Base-by-base conservation (phyloP, 1,140 invertebrate species). In the Apocrypta bakeri region DNA sequence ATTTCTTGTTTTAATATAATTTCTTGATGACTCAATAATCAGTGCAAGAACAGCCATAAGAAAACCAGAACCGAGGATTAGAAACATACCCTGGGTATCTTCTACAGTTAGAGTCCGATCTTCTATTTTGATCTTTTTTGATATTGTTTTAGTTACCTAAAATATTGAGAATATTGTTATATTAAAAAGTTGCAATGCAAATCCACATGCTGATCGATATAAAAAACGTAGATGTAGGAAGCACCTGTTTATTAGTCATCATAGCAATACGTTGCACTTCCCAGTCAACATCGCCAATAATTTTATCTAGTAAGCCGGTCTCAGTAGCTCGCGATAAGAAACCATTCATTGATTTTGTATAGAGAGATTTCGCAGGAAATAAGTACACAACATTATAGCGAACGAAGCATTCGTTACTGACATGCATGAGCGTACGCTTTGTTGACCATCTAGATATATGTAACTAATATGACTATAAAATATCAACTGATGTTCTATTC, bases 81-180 rank as follows among this genome's bases (percentile, higher is more conserved):
- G 88, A 86, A 96, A 96, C 95, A 96, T 96, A 8, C 96, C 96
- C 91, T 96, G 95, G 2, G 95, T 96, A 83, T 96, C 95, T 86
- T 95, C 95, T 56, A 96, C 90, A 0, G 94, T 94, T 29, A 96
- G 86, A 68, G 94, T 94, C 76, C 95, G 93, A 88, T 96, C 95
- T 89, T 95, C 94, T 17, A 92, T 88, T 79, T 91, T 86, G 78
- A 92, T 82, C 84, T 83, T 84, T 63, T 75, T 42, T 21, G 82
- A 76, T 9, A 73, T 64, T 42, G 27, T 79, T 71, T 85, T 83
- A 1, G 68, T 85, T 14, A 86, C 82, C 85, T 85, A 40, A 81
- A 80, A 77, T n/a, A 71, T 29, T 66, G 68, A 63, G 3, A 37
- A 9, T 21, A 33, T 66, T 37, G 25, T n/a, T 0, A 2, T 37